Evolutionary conservation across 2,113 vertebrate species (phyloP), one percentile per base, ranked within the genome.

Genomic region (Raja brachyura): DNA sequence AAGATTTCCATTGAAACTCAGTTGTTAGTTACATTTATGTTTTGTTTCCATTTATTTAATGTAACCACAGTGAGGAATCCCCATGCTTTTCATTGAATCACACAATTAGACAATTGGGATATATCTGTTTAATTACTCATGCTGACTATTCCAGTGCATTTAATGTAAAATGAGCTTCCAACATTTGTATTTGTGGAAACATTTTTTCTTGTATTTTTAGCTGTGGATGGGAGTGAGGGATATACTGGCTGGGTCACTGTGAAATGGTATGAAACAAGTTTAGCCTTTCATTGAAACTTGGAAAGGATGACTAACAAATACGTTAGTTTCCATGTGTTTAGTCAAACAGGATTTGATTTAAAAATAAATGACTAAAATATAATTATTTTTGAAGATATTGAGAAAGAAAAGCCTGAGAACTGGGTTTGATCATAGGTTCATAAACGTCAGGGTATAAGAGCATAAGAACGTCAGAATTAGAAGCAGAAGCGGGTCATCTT

Each of bases 201-300:
- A 66, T 90, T 63, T 66, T 90, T 61, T 63, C 86, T 33, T 90
- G 63, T 90, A 90, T 90, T 90, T 90, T 70, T 90, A 90, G 63
- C 31, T 90, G 31, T 68, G 66, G 63, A 90, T 11, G 33, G 59
- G 86, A 33, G 9, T 68, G 14, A 68, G 14, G n/a, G 31, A 66
- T 63, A 66, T 68, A 9, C 63, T 90, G 86, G 22, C 3, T 10
- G 59, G 85, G 10, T 63, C 4, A 1, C 39, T 90, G 18, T 70
- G 31, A 90, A 61, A 70, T 22, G 4, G 61, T 33, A 14, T 90
- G 33, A 70, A 90, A 90, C 31, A 90, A 70, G 6, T 70, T 90
- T 22, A 63, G 63, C 61, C 81, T 70, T 90, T 70, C 86, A 90
- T 66, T 90, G n/a, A 31, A 90, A 90, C 18, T 68, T 90, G 86